Evolutionary conservation across 1,140 invertebrate species (phyloP), one percentile per base, ranked within the genome.

Genomic region (Zaprionus taronus): DNA sequence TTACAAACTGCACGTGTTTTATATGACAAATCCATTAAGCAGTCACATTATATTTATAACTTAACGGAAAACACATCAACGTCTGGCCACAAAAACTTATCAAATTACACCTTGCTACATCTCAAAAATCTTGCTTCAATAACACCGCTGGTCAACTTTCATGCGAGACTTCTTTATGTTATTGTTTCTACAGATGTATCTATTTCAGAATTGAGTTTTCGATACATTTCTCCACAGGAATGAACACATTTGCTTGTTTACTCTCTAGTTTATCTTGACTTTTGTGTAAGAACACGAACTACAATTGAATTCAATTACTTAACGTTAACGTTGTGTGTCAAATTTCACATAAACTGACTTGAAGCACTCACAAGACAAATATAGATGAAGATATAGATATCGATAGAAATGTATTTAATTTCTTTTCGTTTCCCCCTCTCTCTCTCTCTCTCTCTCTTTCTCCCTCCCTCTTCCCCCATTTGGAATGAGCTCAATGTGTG

Each of bases 291-390:
- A 28, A 47, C 74, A 57, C 17, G 41, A 67, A 12, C 26, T 38
- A n/a, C 70, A 83, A 86, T 80, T 83, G 77, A 80, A 89, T 78
- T 86, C 84, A 89, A 86, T 86, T 86, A 89, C 80, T 77, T 78
- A 80, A 75, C 56, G 62, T 60, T 28, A 87, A 74, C 60, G 5
- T 24, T 81, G 53, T 70, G 36, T 70, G 41, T 69, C 55, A 53
- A 60, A 61, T 78, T 75, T 69, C 38, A 47, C 41, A 44, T 38
- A 15, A 4, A 34, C 31, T 34, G 31, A 34, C 31, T 34, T 7
- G 31, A 34, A 11, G 26, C 17, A 69, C 44, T 36, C 24, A 44
- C 41, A 11, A 34, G 17, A 22, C 55, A 51, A 55, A 65, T 55
- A 73, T 69, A 55, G 55, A 55, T 44, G 12, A 49, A 34, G 28